Percentiles rank a stretch among this genome's conserved stretches.
These are phyloP conservation scores for Rapana venosa DNA, from an alignment of 2,888 invertebrate genomes.

Conservation along the genomic window DNA sequence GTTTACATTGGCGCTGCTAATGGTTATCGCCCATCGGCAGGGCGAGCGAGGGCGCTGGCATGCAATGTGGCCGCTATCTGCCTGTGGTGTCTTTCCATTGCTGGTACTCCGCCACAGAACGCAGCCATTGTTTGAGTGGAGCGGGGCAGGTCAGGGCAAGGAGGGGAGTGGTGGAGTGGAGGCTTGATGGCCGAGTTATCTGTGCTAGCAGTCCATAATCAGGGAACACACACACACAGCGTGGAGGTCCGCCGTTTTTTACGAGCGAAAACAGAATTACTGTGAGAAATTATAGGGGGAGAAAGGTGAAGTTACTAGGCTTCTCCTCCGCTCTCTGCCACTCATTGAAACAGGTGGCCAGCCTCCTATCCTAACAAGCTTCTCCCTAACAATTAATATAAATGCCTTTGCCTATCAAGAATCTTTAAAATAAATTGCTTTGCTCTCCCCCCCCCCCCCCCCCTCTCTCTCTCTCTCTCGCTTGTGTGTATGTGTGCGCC, in stretches of 20 bases:
- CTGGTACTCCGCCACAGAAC: slow-evolving; percentile 23
- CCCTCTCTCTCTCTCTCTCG: neutral
- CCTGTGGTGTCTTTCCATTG: slow-evolving; percentile 29
- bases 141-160: neutral
- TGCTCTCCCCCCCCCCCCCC: neutral
- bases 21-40: slow-evolving; percentile 38
- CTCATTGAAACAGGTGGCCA: slow-evolving; percentile 11
- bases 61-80: slow-evolving; percentile 40
- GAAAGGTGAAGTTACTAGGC: neutral
- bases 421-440: too few species aligned
- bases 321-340: neutral
- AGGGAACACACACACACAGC: neutral
- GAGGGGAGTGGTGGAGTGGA: neutral
- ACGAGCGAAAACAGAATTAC: slow-evolving; percentile 13
- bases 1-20: slow-evolving; percentile 34
- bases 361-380: neutral
- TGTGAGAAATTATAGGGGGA: neutral
- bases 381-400: too few species aligned
- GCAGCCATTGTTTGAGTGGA: slow-evolving; percentile 28
- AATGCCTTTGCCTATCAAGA: too few species aligned
- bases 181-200: slow-evolving; percentile 8
- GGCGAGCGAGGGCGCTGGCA: slow-evolving; percentile 29
- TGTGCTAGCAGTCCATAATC: slow-evolving; percentile 3
- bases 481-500: neutral
- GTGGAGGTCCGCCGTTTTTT: neutral